These are phyloP conservation scores for Pelmatolapia mariae DNA, from an alignment of 2,113 vertebrate species.

Conservation along the genomic window DNA sequence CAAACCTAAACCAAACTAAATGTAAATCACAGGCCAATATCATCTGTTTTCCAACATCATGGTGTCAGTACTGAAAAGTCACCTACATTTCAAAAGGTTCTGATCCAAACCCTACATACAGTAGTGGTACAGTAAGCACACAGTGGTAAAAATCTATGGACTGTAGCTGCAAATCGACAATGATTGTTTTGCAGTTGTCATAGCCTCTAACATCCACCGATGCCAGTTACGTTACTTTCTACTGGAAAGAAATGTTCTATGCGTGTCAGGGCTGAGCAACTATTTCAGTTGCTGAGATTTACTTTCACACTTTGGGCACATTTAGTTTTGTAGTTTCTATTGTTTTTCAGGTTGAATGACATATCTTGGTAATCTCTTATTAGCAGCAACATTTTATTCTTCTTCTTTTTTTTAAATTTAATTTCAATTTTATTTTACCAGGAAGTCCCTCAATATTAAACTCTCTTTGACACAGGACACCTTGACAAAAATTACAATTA, in stretches of 20 bases:
- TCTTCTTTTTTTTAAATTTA: not conserved
- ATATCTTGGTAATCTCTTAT: not conserved
- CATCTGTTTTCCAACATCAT: not conserved
- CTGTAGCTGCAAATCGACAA: not conserved
- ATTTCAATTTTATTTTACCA: not conserved
- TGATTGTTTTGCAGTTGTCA: not conserved
- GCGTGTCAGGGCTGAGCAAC: fast-evolving
- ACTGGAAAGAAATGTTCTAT: not conserved
- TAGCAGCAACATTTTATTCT: not conserved
- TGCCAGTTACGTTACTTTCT: fast-evolving
- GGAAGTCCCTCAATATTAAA: too few relatives aligned
- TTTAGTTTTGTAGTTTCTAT: not conserved
- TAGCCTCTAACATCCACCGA: not conserved
- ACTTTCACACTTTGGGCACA: not conserved
- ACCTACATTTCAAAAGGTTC: not conserved
- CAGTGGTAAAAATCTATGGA: not conserved
- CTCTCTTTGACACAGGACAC: too few relatives aligned
- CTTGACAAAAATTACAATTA: too few relatives aligned
- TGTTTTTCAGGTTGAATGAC: not conserved
- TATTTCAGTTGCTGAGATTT: not conserved
- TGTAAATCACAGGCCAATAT: not conserved
- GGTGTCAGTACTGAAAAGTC: not conserved
- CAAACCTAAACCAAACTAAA: not conserved
- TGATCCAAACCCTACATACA: not conserved
- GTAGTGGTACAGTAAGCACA: not conserved